Evolutionary conservation across 2,113 vertebrate genomes (phyloP).

Genomic region (Morone chrysops): DNA sequence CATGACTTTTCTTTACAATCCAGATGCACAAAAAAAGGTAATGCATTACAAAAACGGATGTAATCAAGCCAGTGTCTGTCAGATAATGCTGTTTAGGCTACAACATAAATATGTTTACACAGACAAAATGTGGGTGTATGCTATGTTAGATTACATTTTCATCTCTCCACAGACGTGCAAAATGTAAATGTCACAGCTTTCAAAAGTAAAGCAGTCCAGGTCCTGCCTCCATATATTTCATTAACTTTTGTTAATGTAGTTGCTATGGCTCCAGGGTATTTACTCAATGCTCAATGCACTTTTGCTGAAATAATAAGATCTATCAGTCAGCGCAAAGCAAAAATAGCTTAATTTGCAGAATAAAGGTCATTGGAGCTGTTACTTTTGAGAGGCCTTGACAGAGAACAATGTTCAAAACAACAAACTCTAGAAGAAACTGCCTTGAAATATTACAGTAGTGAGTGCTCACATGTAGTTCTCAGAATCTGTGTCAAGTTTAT

Average conservation of each 20-base stretch:
- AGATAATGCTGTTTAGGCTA: background rate
- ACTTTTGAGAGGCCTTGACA: slow-evolving; percentile 70
- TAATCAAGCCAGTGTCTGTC: background rate
- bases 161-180: slow-evolving; percentile 39
- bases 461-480: slow-evolving; percentile 34
- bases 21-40: slow-evolving; percentile 6
- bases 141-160: slow-evolving; percentile 32
- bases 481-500: slow-evolving; percentile 39
- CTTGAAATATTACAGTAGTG: slow-evolving; percentile 35
- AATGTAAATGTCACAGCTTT: slow-evolving; percentile 80
- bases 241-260: slow-evolving; percentile 84
- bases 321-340: slow-evolving; percentile 79
- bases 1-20: slow-evolving; percentile 9
- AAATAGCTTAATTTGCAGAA: slow-evolving; percentile 86
- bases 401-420: slow-evolving; percentile 55
- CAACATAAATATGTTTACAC: slow-evolving; percentile 31
- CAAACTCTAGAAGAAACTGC: slow-evolving; percentile 44
- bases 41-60: background rate
- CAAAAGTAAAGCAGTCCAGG: slow-evolving; percentile 69
- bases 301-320: slow-evolving; percentile 86
- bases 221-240: slow-evolving; percentile 80
- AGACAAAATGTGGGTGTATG: slow-evolving; percentile 22
- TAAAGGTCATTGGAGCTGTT: slow-evolving; percentile 84
- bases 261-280: slow-evolving; percentile 81
- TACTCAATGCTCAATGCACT: slow-evolving; percentile 80